Percentiles rank a stretch among this genome's conserved stretches.
Evolutionary conservation across 30 jellyfish, hydroid and myxozoan species (phyloP).

Genomic region (Morbakka virulenta): DNA sequence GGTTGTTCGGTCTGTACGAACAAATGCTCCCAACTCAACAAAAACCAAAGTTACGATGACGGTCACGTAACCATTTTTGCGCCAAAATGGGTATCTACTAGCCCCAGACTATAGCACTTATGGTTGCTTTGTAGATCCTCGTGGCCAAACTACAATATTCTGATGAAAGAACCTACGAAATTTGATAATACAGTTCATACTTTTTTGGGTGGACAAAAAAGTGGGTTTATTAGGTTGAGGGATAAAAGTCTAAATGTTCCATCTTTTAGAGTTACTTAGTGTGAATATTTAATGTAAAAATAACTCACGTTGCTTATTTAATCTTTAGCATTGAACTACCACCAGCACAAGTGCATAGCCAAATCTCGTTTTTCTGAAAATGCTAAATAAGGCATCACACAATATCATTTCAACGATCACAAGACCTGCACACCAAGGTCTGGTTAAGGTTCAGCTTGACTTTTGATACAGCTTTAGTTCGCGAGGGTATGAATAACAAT

Average conservation of each 20-base stretch:
- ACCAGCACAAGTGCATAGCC: too few relatives aligned
- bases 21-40: conserved; percentile 22
- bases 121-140: neutral
- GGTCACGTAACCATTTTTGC: neutral
- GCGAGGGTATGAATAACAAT: too few relatives aligned
- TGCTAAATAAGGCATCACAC: too few relatives aligned
- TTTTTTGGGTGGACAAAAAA: neutral
- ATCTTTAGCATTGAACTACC: neutral
- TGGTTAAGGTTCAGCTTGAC: too few relatives aligned
- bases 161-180: neutral
- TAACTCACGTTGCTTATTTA: neutral
- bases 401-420: too few relatives aligned
- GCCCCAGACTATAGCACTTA: conserved; percentile 1
- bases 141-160: neutral
- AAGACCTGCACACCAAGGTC: too few relatives aligned
- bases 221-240: neutral
- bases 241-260: neutral
- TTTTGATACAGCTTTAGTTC: too few relatives aligned
- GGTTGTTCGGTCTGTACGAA: conserved; percentile 10
- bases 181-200: neutral
- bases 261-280: neutral
- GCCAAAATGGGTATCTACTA: conserved; percentile 12
- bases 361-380: too few relatives aligned
- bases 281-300: neutral
- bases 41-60: conserved; percentile 4